Evolutionary conservation across 2,113 vertebrate genomes (phyloP).

Genomic region (Acanthochromis polyacanthus): DNA sequence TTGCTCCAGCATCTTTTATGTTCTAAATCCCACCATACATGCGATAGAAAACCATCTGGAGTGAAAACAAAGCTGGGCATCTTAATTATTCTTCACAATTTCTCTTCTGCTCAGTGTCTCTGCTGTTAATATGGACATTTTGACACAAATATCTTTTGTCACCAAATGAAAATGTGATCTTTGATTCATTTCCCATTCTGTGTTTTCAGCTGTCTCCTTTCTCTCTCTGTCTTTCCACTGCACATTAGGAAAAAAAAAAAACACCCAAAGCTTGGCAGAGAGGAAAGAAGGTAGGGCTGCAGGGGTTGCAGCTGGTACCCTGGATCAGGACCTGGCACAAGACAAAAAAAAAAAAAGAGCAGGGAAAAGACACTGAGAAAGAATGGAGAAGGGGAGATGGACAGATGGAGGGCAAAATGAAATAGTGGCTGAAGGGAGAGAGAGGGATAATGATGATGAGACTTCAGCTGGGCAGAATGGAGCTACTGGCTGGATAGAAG

Average conservation of each 20-base stretch:
- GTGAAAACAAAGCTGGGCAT: neutral
- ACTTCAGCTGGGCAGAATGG: constrained; percentile 67
- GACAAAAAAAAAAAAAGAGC: constrained; percentile 45
- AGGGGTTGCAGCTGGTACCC: constrained; percentile 73
- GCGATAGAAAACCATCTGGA: neutral
- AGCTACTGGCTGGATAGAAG: constrained; percentile 68
- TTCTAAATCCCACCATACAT: neutral
- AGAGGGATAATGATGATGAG: constrained; percentile 77
- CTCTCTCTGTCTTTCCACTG: constrained; percentile 1
- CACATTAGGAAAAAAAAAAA: constrained; percentile 33
- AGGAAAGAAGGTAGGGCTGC: constrained; percentile 60
- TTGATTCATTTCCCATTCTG: constrained; percentile 42
- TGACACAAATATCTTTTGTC: neutral
- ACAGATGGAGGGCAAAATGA: constrained; percentile 75
- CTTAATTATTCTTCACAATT: neutral
- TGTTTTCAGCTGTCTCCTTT: neutral
- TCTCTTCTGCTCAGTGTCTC: neutral
- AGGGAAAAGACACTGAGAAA: constrained; percentile 58
- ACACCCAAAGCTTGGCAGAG: constrained; percentile 50
- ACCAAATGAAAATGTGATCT: constrained; percentile 51
- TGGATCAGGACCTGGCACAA: constrained; percentile 64
- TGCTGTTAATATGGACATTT: constrained; percentile 14
- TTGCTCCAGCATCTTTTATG: too few species aligned
- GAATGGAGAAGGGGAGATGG: constrained; percentile 64
- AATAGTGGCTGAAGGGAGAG: constrained; percentile 64